These are phyloP conservation scores for Melanchra persicariae DNA, from an alignment of 2,888 invertebrate species.

Conservation along the genomic window DNA sequence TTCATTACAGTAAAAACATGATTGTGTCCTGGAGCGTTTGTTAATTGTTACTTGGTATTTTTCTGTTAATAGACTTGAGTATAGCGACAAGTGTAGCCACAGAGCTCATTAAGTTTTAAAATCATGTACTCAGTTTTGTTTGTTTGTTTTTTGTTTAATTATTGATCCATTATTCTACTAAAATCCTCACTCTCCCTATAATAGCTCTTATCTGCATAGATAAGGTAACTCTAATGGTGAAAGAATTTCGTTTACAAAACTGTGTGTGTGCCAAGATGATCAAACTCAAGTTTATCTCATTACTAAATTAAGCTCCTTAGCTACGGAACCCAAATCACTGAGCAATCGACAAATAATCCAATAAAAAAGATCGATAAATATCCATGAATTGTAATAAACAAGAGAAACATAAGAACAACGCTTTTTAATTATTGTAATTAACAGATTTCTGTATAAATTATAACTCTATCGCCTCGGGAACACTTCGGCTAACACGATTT, in stretches of 20 bases:
- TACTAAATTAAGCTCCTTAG: neutral
- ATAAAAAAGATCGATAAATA: conserved; percentile 79
- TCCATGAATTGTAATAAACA: conserved; percentile 81
- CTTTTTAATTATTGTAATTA: conserved; percentile 87
- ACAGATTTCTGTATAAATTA: conserved; percentile 86
- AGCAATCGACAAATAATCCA: conserved; percentile 71
- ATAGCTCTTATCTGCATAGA: neutral
- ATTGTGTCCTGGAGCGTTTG: conserved; percentile 38
- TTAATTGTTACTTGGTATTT: conserved; percentile 45
- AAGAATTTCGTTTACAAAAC: too few species aligned
- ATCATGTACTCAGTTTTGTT: neutral
- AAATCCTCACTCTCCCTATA: neutral
- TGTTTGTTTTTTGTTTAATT: too few species aligned
- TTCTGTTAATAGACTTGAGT: conserved; percentile 11
- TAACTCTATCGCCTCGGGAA: conserved; percentile 84
- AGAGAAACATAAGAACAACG: conserved; percentile 79
- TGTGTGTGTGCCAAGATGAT: neutral
- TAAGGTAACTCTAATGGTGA: too few species aligned
- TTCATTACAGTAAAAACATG: conserved; percentile 60
- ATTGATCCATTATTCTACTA: neutral
- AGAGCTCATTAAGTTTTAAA: neutral
- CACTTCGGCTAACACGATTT: conserved; percentile 77
- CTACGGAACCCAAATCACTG: conserved; percentile 71
- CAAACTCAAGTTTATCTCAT: too few species aligned
- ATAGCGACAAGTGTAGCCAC: neutral